Evolutionary conservation across 2,797 vertebrate genomes (phyloP), one percentile per base, ranked within the genome.

Genomic region (Nannoperca australis): DNA sequence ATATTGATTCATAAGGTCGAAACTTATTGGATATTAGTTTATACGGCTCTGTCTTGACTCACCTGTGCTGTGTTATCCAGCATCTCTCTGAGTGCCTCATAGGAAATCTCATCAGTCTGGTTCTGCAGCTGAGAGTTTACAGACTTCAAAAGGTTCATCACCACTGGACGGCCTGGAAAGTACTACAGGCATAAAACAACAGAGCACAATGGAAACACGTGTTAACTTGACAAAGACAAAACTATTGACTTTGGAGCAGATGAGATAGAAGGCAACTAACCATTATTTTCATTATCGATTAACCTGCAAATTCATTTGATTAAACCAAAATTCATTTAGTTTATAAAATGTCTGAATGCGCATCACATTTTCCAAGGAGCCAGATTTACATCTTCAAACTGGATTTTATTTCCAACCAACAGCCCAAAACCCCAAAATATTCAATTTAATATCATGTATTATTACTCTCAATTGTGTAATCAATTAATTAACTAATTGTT

Each of bases 61-160:
- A 99, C 98, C 90, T 96, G 92, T 60, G 73, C 84, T 6, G 93
- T 92, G 85, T 92, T 96, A 76, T 97, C 96, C 91, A 97, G 73
- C 0, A 92, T 91, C 18, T 93, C 83, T 85, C 91, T 91, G 68
- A 98, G 91, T 12, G 84, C 73, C 0, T 82, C 73, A 1, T 96
- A 97, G 45, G 93, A 92, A 58, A 98, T 88, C 60, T 95, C 92
- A 0, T 83, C 73, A 0, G 85, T 80, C 62, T 94, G 94, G 70
- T 65, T 85, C 65, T 64, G 85, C 38, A 99, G 93, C 93, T 91
- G 92, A 8, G 81, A 5, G 14, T 95, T 86, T 32, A 95, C 12
- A 15, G 90, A 91, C 68, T 79, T 89, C 87, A 98, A 85, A 68
- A 95, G 91, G 74, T 95, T 97, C 91, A 90, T 93, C 86, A 97